Evolutionary conservation across 2,888 invertebrate species (phyloP).

Genomic region (Amorpha juglandis): DNA sequence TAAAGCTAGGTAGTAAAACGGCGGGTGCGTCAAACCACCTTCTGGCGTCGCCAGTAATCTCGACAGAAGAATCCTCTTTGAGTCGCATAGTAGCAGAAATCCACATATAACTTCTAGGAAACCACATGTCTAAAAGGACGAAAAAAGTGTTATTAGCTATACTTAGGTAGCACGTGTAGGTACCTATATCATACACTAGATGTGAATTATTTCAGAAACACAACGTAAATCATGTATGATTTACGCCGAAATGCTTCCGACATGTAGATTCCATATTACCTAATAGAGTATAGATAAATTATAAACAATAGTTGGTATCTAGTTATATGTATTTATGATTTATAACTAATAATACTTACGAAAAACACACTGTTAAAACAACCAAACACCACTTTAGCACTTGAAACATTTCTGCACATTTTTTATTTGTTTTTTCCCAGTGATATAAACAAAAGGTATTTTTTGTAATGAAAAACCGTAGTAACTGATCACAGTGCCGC

Average conservation of each 20-base stretch:
- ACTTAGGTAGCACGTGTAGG: not conserved
- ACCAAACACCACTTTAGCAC: conserved; percentile 87
- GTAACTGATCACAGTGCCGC: conserved; percentile 45
- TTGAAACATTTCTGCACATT: conserved; percentile 75
- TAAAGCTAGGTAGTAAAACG: conserved; percentile 90
- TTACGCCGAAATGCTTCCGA: too few species aligned
- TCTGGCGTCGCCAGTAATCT: conserved; percentile 87
- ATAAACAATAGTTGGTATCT: too few species aligned
- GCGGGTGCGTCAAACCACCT: conserved; percentile 86
- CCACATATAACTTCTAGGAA: conserved; percentile 88
- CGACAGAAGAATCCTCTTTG: conserved; percentile 88
- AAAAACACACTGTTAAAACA: conserved; percentile 87
- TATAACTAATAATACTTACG: conserved; percentile 70
- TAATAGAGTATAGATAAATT: too few species aligned
- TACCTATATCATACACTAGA: too few species aligned
- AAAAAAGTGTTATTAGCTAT: not conserved
- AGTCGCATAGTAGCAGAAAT: conserved; percentile 88
- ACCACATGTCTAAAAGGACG: conserved; percentile 86
- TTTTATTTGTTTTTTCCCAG: conserved; percentile 44
- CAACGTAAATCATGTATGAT: too few species aligned
- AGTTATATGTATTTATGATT: too few species aligned
- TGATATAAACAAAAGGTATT: conserved; percentile 27
- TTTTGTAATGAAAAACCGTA: conserved; percentile 30
- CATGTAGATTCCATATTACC: too few species aligned
- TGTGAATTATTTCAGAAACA: too few species aligned